Percentiles rank a stretch among this genome's conserved stretches.
phyloP scores from a whole-genome alignment of 2,888 invertebrate species.

The Oxyscelio sp. region DNA sequence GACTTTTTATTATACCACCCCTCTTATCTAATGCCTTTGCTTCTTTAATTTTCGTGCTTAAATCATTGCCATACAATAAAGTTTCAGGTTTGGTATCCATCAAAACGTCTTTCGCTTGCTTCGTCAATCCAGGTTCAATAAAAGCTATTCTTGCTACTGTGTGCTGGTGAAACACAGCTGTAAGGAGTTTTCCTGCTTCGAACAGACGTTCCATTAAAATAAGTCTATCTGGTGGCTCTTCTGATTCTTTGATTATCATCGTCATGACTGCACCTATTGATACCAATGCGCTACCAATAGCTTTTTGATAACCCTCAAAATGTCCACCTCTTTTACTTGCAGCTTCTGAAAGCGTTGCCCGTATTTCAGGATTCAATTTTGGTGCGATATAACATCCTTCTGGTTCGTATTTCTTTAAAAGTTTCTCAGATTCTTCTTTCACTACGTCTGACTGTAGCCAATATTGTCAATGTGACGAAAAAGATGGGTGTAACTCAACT shows the following conservation, averaged over 20 bases:
- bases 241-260: neutral
- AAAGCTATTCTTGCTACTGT: slow-evolving; percentile 2
- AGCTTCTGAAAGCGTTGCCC: neutral
- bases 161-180: neutral
- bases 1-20: no score
- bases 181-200: neutral
- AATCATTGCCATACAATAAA: no score
- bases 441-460: neutral
- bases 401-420: neutral
- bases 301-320: neutral
- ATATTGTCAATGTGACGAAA: neutral
- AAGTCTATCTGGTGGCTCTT: neutral
- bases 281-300: neutral
- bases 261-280: neutral
- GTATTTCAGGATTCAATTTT: neutral
- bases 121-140: neutral
- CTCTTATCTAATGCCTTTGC: no score
- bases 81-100: no score
- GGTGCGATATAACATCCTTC: neutral
- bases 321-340: neutral
- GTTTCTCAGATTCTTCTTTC: neutral
- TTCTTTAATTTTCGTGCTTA: no score
- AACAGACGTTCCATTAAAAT: slow-evolving; percentile 1
- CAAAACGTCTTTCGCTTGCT: neutral
- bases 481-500: neutral